phyloP scores from a whole-genome alignment of 2,113 vertebrate genomes.

The Poeciliopsis retropinna region DNA sequence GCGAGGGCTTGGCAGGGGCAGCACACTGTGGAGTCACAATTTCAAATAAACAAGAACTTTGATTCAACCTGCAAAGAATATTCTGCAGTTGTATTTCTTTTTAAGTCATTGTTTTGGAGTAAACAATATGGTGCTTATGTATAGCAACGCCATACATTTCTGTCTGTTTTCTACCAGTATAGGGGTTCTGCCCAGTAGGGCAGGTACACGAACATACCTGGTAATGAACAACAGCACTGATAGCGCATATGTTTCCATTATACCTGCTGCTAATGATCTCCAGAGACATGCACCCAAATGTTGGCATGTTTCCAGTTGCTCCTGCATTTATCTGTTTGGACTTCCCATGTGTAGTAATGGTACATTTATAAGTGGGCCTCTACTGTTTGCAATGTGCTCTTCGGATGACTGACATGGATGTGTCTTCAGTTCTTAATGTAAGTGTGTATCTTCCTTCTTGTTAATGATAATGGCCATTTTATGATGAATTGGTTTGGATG shows the following conservation, averaged over 20 bases:
- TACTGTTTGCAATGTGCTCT: background rate
- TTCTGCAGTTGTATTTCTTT: conserved; percentile 9
- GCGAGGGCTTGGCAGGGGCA: conserved; percentile 10
- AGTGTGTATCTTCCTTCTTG: conserved; percentile 2
- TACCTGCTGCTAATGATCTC: conserved; percentile 59
- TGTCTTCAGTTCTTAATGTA: conserved; percentile 2
- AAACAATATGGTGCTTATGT: conserved; percentile 13
- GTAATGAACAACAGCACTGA: conserved; percentile 65
- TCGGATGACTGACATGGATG: background rate
- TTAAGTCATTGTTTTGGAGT: background rate
- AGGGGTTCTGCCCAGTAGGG: conserved; percentile 38
- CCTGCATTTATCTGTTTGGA: conserved; percentile 31
- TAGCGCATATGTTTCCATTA: conserved; percentile 59
- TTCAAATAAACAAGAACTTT: conserved; percentile 12
- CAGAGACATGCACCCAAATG: conserved; percentile 44
- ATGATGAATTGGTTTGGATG: conserved; percentile 71
- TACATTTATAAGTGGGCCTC: conserved; percentile 12
- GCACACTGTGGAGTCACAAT: conserved; percentile 11
- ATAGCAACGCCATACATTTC: conserved; percentile 17
- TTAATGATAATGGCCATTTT: conserved; percentile 64
- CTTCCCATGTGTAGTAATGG: background rate
- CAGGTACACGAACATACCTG: conserved; percentile 33
- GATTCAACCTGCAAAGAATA: conserved; percentile 10
- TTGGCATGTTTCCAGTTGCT: conserved; percentile 37
- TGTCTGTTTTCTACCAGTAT: conserved; percentile 42